Base-by-base conservation (phyloP, 2,888 invertebrate genomes). In the Ennomos quercinarius region DNA sequence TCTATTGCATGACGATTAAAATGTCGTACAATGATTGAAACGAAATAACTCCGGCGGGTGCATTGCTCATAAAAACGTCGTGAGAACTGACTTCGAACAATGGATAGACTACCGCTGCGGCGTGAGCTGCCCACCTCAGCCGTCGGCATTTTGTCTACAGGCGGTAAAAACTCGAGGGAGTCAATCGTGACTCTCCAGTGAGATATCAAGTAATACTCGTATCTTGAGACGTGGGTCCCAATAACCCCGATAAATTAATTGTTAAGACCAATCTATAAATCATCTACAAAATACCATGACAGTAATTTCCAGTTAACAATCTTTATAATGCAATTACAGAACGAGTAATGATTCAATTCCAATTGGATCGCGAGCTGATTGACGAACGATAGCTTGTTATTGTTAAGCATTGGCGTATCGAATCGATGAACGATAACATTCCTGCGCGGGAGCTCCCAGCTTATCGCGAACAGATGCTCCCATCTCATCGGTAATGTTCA, bases 71-170 rank as follows among this genome's bases (percentile, higher is more conserved):
- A 87, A 87, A 87, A 87, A 86, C 76, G 79, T 79, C 87, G 87
- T 87, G 87, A 87, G 87, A 87, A 87, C 78, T 70, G 71, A 75
- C 73, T 69, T 70, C 67, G 78, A 71, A 87, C 86, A 87, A 87
- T 85, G 67, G 74, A 41, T 40, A 66, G 74, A 73, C 78, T 77
- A 73, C 78, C 77, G 78, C 71, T 71, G 38, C 73, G 69, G 27
- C 27, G 78, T 76, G 79, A 74, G 76, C 71, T 67, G 74, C 62
- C 72, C 75, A 73, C 72, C 76, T 72, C 73, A 71, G 63, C 70
- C 67, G 66, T 64, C 75, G 76, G 70, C 72, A 57, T 74, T n/a
- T 79, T 78, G 73, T 80, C 83, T 78, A 80, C 79, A 78, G 72
- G 70, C 60, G 66, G 68, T 68, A 80, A 83, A 84, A 83, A 84